Conservation (phyloP, 2,888 invertebrate genomes). For the Polydrusus pterygomalis region DNA sequence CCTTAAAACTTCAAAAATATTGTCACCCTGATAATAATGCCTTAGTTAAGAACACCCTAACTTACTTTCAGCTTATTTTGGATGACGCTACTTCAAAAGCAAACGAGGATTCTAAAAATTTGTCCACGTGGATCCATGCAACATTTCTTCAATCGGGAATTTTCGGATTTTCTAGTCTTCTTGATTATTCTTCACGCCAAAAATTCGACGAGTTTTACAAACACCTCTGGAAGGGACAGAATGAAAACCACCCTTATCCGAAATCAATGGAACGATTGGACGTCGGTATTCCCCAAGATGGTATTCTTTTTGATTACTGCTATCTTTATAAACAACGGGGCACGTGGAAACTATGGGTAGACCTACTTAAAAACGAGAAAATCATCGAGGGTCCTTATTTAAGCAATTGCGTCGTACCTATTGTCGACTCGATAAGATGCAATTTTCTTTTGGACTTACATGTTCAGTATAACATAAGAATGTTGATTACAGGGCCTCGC, state of each 20-base stretch:
- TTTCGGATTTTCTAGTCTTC: constrained; percentile 86
- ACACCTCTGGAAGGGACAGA: constrained; percentile 68
- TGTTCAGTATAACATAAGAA: constrained; percentile 78
- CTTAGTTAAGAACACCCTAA: constrained; percentile 67
- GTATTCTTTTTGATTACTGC: constrained; percentile 75
- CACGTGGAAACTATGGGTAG: constrained; percentile 76
- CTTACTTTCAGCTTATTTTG: constrained; percentile 68
- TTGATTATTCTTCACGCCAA: constrained; percentile 70
- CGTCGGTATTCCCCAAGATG: constrained; percentile 75
- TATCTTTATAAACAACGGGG: constrained; percentile 77
- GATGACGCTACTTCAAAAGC: constrained; percentile 64
- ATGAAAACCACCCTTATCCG: constrained; percentile 72
- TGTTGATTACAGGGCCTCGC: constrained; percentile 77
- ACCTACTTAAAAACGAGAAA: constrained; percentile 73
- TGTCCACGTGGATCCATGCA: constrained; percentile 74
- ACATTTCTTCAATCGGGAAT: constrained; percentile 76
- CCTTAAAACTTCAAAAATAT: constrained; percentile 69
- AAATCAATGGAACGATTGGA: constrained; percentile 75
- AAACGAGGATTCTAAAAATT: constrained; percentile 71
- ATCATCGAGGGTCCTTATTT: constrained; percentile 70
- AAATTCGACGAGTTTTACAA: constrained; percentile 70
- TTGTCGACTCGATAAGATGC: constrained; percentile 76
- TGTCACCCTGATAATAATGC: constrained; percentile 68
- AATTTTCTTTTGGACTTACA: constrained; percentile 75
- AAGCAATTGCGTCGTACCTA: constrained; percentile 74